Evolutionary conservation across 2,797 vertebrate genomes (phyloP).

Genomic region (Semaprochilodus insignis): DNA sequence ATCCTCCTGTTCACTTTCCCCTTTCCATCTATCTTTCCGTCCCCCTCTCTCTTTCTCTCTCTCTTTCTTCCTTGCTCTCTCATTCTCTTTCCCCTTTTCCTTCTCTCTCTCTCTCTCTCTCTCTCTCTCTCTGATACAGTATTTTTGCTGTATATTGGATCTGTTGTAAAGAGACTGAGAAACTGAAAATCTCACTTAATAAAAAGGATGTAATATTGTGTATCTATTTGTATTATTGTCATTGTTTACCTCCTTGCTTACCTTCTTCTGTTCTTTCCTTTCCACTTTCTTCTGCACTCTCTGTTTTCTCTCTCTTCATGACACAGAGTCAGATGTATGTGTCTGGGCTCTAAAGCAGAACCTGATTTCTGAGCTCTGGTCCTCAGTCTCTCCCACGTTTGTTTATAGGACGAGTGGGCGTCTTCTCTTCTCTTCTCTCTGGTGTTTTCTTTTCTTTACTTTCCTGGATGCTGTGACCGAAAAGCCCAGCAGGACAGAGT

Average conservation of each 20-base stretch:
- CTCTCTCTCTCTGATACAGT: no score
- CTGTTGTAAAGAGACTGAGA: no score
- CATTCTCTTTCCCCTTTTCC: neutral
- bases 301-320: neutral
- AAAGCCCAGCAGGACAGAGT: constrained; percentile 22
- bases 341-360: constrained; percentile 14
- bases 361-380: no score
- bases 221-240: no score
- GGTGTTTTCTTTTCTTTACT: neutral
- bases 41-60: neutral
- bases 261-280: no score
- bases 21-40: no score
- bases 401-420: constrained; percentile 1
- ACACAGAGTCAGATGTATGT: neutral
- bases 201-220: no score
- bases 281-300: no score
- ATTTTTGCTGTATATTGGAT: no score
- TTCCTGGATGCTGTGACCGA: neutral
- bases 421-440: constrained; percentile 4
- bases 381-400: neutral
- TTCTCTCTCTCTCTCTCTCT: neutral
- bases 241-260: no score
- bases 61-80: neutral
- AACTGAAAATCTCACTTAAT: no score
- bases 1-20: no score